These are phyloP conservation scores for Pontoporia blainvillei DNA, from an alignment of 2,113 vertebrate genomes.

Conservation along the genomic window DNA sequence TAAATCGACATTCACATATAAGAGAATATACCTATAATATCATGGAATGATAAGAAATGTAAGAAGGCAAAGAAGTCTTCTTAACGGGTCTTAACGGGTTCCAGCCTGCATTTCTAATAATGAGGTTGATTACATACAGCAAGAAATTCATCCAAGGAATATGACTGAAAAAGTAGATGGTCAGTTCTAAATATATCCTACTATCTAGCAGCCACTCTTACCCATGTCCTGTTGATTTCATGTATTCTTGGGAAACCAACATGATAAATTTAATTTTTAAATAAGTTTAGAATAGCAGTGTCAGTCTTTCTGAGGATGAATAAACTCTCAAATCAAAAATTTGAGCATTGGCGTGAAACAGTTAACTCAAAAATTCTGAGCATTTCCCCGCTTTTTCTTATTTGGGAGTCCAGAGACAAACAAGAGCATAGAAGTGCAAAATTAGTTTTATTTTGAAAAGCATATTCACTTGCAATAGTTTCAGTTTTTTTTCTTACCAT, in stretches of 20 bases:
- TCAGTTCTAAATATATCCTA: background rate
- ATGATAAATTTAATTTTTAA: background rate
- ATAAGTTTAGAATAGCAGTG: background rate
- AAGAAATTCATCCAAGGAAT: background rate
- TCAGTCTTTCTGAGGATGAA: background rate
- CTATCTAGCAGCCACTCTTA: background rate
- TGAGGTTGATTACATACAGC: background rate
- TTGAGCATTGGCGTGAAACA: background rate
- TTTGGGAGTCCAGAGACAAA: background rate
- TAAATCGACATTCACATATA: background rate
- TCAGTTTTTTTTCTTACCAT: background rate
- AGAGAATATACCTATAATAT: background rate
- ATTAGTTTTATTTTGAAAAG: constrained; percentile 31
- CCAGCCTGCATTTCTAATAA: background rate
- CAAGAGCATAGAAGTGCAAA: background rate
- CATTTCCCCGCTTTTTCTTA: background rate
- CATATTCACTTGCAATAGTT: background rate
- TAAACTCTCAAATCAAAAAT: background rate
- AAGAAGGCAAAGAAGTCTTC: background rate
- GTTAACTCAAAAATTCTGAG: background rate
- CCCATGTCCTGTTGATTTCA: background rate
- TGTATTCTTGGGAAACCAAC: background rate
- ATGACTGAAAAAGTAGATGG: background rate
- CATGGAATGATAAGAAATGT: background rate
- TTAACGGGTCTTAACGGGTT: background rate